A percentile compares a stretch with the other conserved stretches of the same genome.
Evolutionary conservation across 2,888 invertebrate species (phyloP).

Genomic region (Tipula confusa): DNA sequence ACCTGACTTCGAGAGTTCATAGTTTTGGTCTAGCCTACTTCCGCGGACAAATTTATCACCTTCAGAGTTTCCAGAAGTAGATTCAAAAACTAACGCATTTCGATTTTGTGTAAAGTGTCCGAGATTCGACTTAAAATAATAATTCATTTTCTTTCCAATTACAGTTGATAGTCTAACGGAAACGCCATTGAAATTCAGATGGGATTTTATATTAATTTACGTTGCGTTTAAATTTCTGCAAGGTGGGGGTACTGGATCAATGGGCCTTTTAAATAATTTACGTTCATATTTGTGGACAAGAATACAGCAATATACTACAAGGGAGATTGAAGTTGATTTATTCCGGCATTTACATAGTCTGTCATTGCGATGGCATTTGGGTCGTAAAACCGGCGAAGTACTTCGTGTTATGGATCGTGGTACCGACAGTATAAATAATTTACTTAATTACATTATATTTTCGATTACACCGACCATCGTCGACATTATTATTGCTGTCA

Average conservation of each 20-base stretch:
- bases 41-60: too few relatives aligned
- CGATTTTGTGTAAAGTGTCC: too few relatives aligned
- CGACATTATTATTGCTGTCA: constrained; percentile 86
- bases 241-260: constrained; percentile 88
- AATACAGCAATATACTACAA: constrained; percentile 92
- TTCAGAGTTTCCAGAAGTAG: too few relatives aligned
- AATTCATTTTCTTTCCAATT: constrained; percentile 39
- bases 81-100: too few relatives aligned
- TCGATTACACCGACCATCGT: constrained; percentile 89
- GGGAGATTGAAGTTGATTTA: constrained; percentile 83
- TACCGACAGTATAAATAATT: constrained; percentile 91
- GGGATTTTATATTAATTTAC: constrained; percentile 86
- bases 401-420: constrained; percentile 95
- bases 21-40: too few relatives aligned
- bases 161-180: constrained; percentile 76
- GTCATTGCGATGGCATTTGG: constrained; percentile 91
- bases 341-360: constrained; percentile 85
- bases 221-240: constrained; percentile 88
- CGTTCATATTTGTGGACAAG: constrained; percentile 91
- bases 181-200: constrained; percentile 63
- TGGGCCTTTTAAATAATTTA: constrained; percentile 89
- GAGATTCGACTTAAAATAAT: too few relatives aligned
- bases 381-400: constrained; percentile 95
- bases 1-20: too few relatives aligned
- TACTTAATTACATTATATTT: constrained; percentile 88